Conservation (phyloP, 2,113 vertebrate species). For the Proteles cristata region DNA sequence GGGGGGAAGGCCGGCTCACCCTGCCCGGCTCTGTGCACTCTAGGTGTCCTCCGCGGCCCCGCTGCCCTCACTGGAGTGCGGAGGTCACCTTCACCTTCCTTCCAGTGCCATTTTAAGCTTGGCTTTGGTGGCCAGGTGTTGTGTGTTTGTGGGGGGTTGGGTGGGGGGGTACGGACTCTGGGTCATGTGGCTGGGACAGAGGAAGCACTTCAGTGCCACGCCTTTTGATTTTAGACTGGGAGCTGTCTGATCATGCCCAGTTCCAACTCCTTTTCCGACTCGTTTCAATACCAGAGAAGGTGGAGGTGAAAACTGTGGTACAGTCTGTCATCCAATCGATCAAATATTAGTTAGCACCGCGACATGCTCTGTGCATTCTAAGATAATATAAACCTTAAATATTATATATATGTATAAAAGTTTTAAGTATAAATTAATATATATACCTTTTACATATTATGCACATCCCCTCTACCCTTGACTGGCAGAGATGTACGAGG, state of each 20-base stretch:
- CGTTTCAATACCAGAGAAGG: not conserved
- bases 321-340: not conserved
- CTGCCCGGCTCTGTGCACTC: not conserved
- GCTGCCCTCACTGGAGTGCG: too few relatives aligned
- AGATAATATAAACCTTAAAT: not conserved
- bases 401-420: not conserved
- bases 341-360: not conserved
- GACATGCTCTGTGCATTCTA: not conserved
- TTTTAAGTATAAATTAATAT: not conserved
- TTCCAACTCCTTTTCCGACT: not conserved
- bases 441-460: not conserved
- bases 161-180: not conserved
- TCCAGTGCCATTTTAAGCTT: not conserved
- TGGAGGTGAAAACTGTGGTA: not conserved
- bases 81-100: not conserved
- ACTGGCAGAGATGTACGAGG: not conserved
- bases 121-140: not conserved
- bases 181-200: not conserved
- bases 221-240: not conserved
- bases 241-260: not conserved
- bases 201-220: not conserved
- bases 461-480: not conserved
- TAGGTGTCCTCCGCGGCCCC: not conserved
- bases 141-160: not conserved
- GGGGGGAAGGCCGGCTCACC: not conserved